Conservation (phyloP, 35 echinoderm and acorn worm genomes). For the Strongylocentrotus purpuratus region DNA sequence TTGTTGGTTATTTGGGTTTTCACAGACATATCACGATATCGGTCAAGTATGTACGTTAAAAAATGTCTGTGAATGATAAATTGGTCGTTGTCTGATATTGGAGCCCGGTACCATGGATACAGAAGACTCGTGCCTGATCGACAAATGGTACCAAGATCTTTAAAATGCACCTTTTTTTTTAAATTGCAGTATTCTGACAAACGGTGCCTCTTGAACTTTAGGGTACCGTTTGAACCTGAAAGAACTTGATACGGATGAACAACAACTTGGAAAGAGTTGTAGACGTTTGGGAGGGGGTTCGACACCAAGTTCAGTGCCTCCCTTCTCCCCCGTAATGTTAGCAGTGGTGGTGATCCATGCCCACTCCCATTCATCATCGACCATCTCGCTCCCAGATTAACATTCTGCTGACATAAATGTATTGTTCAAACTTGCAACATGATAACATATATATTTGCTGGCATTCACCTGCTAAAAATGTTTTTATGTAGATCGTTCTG, state of each 20-base stretch:
- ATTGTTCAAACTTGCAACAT: not conserved
- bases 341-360: not conserved
- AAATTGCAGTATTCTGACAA: too few species aligned
- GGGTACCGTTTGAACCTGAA: not conserved
- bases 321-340: not conserved
- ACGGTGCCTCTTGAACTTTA: not conserved
- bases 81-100: not conserved
- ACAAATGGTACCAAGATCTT: not conserved
- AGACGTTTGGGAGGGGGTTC: not conserved
- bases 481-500: not conserved
- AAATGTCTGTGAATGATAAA: too few species aligned
- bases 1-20: not conserved
- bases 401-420: not conserved
- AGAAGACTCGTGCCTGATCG: not conserved
- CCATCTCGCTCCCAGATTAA: not conserved
- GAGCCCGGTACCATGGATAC: not conserved
- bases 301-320: not conserved
- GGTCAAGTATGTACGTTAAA: too few species aligned
- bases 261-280: not conserved
- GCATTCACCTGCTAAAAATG: not conserved
- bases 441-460: not conserved
- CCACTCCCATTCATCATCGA: not conserved
- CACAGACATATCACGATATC: not conserved
- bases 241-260: not conserved
- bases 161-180: not conserved